A percentile compares a stretch with the other conserved stretches of the same genome.
Conservation (phyloP, 2,888 invertebrate genomes). For the Agrochola circellaris region DNA sequence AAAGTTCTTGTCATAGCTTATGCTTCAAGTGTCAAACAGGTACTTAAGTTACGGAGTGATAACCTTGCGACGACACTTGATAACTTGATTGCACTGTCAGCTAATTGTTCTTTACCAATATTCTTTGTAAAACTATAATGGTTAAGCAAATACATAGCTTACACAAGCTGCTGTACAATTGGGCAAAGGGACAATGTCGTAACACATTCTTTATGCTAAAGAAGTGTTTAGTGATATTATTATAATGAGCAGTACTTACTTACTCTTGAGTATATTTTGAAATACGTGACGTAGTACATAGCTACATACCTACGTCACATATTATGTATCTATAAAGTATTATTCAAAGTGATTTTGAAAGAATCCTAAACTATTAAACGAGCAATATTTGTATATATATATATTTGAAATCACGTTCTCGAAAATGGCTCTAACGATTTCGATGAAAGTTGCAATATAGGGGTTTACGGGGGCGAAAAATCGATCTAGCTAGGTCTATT, state of each 20-base stretch:
- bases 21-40: conserved; percentile 32
- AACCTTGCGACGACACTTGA: conserved; percentile 63
- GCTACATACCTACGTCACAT: background rate
- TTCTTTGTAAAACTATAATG: conserved; percentile 65
- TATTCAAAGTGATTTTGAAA: conserved; percentile 15
- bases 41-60: conserved; percentile 49
- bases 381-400: too few relatives aligned
- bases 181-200: conserved; percentile 19
- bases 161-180: conserved; percentile 55
- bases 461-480: too few relatives aligned
- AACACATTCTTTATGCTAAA: conserved; percentile 26
- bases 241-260: conserved; percentile 30
- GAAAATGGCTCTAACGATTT: too few relatives aligned
- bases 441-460: too few relatives aligned
- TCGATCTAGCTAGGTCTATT: too few relatives aligned
- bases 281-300: conserved; percentile 14
- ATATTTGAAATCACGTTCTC: too few relatives aligned
- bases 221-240: conserved; percentile 32
- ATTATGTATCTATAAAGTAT: background rate
- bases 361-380: too few relatives aligned
- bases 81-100: conserved; percentile 55
- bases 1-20: conserved; percentile 2
- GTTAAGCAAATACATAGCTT: conserved; percentile 63
- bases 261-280: conserved; percentile 24
- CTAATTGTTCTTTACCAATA: conserved; percentile 67